These are phyloP conservation scores for Trichoplusia ni DNA, from an alignment of 1,140 invertebrate genomes.

Conservation along the genomic window DNA sequence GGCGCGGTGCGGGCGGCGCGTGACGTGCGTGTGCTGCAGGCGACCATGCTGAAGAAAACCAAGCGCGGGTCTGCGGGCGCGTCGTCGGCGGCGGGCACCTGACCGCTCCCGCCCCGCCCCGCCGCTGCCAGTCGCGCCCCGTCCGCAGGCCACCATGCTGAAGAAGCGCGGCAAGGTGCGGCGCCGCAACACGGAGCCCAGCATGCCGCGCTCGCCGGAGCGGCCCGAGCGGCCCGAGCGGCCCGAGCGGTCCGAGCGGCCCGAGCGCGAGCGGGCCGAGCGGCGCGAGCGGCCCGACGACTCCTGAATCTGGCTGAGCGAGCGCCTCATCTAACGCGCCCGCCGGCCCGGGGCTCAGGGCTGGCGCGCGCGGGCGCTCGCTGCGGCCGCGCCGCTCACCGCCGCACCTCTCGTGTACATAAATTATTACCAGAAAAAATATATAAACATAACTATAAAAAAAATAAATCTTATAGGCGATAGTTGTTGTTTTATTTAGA, in stretches of 20 bases:
- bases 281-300: slow-evolving; percentile 79
- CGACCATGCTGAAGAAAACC: slow-evolving; percentile 96
- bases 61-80: slow-evolving; percentile 89
- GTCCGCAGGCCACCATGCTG: slow-evolving; percentile 91
- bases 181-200: slow-evolving; percentile 95
- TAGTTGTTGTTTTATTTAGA: slow-evolving; percentile 71
- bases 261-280: slow-evolving; percentile 84
- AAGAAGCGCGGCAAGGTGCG: slow-evolving; percentile 97
- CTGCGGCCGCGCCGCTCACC: slow-evolving; percentile 76
- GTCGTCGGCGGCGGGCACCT: slow-evolving; percentile 67
- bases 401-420: slow-evolving; percentile 31
- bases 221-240: slow-evolving; percentile 76
- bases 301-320: slow-evolving; percentile 85
- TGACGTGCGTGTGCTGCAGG: slow-evolving; percentile 81
- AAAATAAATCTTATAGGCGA: slow-evolving; percentile 69
- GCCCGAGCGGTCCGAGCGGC: slow-evolving; percentile 75
- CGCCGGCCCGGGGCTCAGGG: slow-evolving; percentile 82
- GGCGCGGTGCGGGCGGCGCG: slow-evolving; percentile 27
- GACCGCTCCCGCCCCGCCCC: slow-evolving; percentile 72
- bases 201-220: slow-evolving; percentile 88
- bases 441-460: slow-evolving; percentile 69
- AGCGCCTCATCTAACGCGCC: slow-evolving; percentile 86
- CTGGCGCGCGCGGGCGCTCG: slow-evolving; percentile 74
- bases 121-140: slow-evolving; percentile 65
- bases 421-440: slow-evolving; percentile 68